Conservation (phyloP, 2,888 invertebrate genomes). For the Cerceris ruficornis region DNA sequence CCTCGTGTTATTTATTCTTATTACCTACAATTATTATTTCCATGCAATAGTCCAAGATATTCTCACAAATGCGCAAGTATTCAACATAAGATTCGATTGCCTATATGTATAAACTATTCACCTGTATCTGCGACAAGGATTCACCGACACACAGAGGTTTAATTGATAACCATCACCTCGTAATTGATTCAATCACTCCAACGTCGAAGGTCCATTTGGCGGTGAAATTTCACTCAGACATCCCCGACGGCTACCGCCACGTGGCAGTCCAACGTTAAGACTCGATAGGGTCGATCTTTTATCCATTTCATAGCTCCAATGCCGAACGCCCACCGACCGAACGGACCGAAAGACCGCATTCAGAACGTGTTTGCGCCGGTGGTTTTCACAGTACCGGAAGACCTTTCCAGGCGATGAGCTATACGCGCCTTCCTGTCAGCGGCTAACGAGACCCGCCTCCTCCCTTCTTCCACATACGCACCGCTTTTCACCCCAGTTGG, state of each 20-base stretch:
- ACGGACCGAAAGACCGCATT: constrained; percentile 43
- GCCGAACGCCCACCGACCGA: constrained; percentile 55
- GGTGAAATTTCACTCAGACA: background rate
- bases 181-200: constrained; percentile 18
- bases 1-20: no score
- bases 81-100: no score
- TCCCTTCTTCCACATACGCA: constrained; percentile 48
- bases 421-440: constrained; percentile 74
- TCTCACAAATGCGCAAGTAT: no score
- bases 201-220: no score
- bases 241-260: constrained; percentile 35
- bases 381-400: constrained; percentile 69
- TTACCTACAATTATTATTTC: no score
- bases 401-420: constrained; percentile 69
- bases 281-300: constrained; percentile 47
- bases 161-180: background rate
- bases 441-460: constrained; percentile 73
- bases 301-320: constrained; percentile 52
- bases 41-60: no score
- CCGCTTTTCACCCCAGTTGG: constrained; percentile 61
- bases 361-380: constrained; percentile 60
- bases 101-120: no score
- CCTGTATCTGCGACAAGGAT: background rate
- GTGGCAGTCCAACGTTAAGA: constrained; percentile 34
- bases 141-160: background rate